Evolutionary conservation across 2,797 vertebrate genomes (phyloP).

Genomic region (Haliaeetus vocifer): DNA sequence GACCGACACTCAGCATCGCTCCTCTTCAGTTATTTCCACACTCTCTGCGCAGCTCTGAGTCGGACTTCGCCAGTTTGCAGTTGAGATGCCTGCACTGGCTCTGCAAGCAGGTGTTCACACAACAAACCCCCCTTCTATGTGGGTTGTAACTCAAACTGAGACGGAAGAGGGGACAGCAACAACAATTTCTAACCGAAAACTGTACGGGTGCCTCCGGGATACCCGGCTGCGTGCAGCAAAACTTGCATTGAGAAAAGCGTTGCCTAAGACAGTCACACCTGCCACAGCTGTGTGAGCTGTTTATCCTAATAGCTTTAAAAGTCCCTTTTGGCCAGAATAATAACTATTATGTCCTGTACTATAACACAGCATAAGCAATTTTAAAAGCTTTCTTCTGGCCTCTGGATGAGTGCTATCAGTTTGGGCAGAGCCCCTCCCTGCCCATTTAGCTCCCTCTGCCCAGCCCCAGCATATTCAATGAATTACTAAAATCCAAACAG

Average conservation of each 20-base stretch:
- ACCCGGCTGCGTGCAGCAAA: not conserved
- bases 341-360: not conserved
- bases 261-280: not conserved
- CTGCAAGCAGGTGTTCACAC: not conserved
- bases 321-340: not conserved
- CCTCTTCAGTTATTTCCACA: fast-evolving
- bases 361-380: fast-evolving
- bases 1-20: fast-evolving
- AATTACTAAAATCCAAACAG: not conserved
- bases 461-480: not conserved
- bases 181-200: not conserved
- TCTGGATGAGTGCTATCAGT: not conserved
- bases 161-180: not conserved
- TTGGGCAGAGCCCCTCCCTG: not conserved
- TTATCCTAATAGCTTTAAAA: not conserved
- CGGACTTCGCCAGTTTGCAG: not conserved
- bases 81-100: not conserved
- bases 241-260: not conserved
- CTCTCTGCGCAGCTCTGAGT: fast-evolving
- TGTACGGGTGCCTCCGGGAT: fast-evolving
- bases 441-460: not conserved
- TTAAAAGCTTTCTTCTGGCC: not conserved
- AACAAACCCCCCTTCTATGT: not conserved
- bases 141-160: not conserved
- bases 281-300: not conserved